These are phyloP conservation scores for Clarias macrocephalus DNA, from an alignment of 2,113 vertebrate genomes.

Conservation along the genomic window DNA sequence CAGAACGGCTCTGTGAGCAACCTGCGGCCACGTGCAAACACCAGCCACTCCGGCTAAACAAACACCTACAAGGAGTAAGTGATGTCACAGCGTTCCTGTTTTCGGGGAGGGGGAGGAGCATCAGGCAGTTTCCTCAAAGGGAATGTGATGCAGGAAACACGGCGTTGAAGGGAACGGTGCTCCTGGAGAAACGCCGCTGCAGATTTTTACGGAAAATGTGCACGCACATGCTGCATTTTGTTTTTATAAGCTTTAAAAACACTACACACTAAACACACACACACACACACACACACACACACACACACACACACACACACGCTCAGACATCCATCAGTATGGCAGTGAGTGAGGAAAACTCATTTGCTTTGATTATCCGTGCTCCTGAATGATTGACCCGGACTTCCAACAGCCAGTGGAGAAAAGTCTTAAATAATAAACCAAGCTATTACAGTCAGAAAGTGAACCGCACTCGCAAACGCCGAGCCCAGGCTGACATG, in stretches of 20 bases:
- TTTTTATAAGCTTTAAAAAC: not conserved
- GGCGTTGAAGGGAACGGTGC: not conserved
- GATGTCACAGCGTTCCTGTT: constrained; percentile 54
- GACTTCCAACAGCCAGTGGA: constrained; percentile 38
- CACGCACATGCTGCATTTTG: not conserved
- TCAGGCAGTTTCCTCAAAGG: not conserved
- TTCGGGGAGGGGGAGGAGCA: not conserved
- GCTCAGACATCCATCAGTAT: constrained; percentile 15
- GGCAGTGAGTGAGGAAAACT: constrained; percentile 4
- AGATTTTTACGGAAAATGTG: not conserved
- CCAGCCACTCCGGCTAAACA: constrained; percentile 41
- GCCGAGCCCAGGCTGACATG: not conserved
- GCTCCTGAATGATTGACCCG: constrained; percentile 41
- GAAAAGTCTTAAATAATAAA: constrained; percentile 55
- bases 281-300: constrained; percentile 4
- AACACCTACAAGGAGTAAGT: constrained; percentile 44
- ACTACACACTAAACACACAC: not conserved
- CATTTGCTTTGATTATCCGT: constrained; percentile 38
- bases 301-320: not conserved
- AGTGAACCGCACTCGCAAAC: not conserved
- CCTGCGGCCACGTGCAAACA: constrained; percentile 36
- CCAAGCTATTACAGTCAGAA: constrained; percentile 14
- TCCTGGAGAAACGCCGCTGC: not conserved
- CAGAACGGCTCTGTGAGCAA: constrained; percentile 14
- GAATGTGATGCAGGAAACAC: constrained; percentile 4